Base-by-base conservation (phyloP, 2,888 invertebrate genomes). In the Meganola albula region DNA sequence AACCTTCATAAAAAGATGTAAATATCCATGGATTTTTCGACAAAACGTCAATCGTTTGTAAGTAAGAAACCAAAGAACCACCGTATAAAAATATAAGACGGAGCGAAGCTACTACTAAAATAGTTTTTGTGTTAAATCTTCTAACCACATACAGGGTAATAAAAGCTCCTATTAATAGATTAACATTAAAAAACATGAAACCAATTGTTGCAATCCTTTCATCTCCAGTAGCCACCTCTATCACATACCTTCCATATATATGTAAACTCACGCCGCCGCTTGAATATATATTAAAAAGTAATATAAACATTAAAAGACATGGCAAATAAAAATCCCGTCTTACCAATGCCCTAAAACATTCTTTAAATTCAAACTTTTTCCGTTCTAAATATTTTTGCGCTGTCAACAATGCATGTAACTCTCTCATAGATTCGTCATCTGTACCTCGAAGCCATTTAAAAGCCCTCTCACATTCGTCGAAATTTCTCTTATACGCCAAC, bases 401-500 rank as follows among this genome's bases (percentile, higher is more conserved):
- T 28, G 18, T 6, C 2, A 43, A 24, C 6, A 43, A 14, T 24
- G 18, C 27, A 12, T 31, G 26, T 2, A 43, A 11, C 27, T 43
- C 38, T 12, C 29, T 27, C 9, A 23, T 26, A 4, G 40, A 24
- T 3, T 31, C 28, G 1, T 37, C 25, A 24, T 40, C 35, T 10
- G 34, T 35, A 9, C 44, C 44, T 26, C 44, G 27, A 1, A 44
- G 12, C 27, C 33, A 28, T 14, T 24, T 26, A 9, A 44, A 51
- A 7, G 46, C 37, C 11, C 34, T 32, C 27, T 51, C 35, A 30
- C 24, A 30, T 5, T 26, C 40, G n/a, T 37, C 33, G 7, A 34
- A 44, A 11, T 42, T 34, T 0, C 46, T 41, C 37, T 41, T 51
- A 34, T 32, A 48, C 10, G 48, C 48, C 6, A 51, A 37, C 51